Evolutionary conservation across 2,888 invertebrate species (phyloP).

Genomic region (Dolichopus griseipennis): DNA sequence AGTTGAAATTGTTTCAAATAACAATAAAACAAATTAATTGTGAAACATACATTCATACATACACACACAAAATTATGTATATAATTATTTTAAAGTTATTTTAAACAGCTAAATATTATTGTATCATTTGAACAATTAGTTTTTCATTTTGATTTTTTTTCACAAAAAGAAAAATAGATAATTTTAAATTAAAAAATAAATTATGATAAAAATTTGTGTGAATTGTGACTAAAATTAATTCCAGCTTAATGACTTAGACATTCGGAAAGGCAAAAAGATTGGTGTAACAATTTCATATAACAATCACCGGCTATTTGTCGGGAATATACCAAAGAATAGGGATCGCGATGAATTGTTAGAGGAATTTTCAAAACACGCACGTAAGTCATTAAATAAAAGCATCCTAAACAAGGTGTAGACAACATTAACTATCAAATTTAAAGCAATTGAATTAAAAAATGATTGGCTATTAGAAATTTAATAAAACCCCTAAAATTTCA

Average conservation of each 20-base stretch:
- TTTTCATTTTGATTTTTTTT: no score
- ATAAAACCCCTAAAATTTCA: not conserved
- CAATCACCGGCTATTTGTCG: conserved; percentile 99
- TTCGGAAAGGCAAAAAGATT: conserved; percentile 98
- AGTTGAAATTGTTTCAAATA: no score
- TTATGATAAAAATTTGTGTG: not conserved
- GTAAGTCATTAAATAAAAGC: conserved; percentile 59
- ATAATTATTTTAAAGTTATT: no score
- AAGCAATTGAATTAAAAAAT: conserved; percentile 12
- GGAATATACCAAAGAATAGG: conserved; percentile 99
- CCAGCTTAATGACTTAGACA: conserved; percentile 99
- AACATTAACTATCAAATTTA: not conserved
- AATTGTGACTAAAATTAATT: conserved; percentile 28
- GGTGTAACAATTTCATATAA: conserved; percentile 99
- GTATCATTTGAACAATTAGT: no score
- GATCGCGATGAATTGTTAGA: conserved; percentile 98
- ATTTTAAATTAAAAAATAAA: no score
- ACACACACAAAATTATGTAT: no score
- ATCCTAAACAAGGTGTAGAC: conserved; percentile 22
- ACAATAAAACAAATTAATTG: no score
- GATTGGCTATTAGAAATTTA: not conserved
- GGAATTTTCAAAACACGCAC: conserved; percentile 99
- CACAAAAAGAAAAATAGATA: no score
- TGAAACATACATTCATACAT: no score
- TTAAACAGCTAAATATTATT: no score